A percentile compares a stretch with the other conserved stretches of the same genome.
Evolutionary conservation across 2,888 invertebrate genomes (phyloP).

Genomic region (Ganaspis brasiliensis): DNA sequence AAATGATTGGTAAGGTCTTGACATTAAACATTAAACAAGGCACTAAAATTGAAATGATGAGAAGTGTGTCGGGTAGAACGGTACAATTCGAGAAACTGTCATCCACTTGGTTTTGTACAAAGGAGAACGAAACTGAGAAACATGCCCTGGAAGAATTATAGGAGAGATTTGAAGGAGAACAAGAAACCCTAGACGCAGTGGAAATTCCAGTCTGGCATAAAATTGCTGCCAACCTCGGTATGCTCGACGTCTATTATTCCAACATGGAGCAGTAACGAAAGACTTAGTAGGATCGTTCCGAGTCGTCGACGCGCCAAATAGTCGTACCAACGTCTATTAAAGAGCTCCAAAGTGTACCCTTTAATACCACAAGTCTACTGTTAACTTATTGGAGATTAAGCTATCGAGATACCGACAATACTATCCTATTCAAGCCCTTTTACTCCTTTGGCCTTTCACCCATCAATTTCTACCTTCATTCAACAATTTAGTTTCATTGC

Average conservation of each 20-base stretch:
- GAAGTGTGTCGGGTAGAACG: background rate
- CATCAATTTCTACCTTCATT: background rate
- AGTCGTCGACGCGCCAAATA: conserved; percentile 61
- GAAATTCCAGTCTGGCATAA: conserved; percentile 31
- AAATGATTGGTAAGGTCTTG: background rate
- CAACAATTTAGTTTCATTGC: no score
- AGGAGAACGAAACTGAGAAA: conserved; percentile 18
- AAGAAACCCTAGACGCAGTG: conserved; percentile 24
- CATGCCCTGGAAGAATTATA: conserved; percentile 18
- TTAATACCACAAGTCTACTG: background rate
- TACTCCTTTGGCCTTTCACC: background rate
- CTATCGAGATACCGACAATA: background rate
- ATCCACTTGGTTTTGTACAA: conserved; percentile 1
- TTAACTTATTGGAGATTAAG: conserved; percentile 26
- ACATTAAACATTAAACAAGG: no score
- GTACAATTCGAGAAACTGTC: conserved; percentile 7
- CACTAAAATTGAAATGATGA: conserved; percentile 11
- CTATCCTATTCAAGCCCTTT: background rate
- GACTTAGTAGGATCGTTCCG: conserved; percentile 60
- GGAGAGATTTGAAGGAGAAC: conserved; percentile 21
- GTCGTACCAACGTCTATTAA: conserved; percentile 55
- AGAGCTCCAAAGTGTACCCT: background rate
- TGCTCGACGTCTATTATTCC: conserved; percentile 55
- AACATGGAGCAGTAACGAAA: conserved; percentile 59
- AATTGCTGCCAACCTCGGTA: conserved; percentile 26